Conservation (phyloP, 2,888 invertebrate genomes). For the Ptychoptera contaminata region DNA sequence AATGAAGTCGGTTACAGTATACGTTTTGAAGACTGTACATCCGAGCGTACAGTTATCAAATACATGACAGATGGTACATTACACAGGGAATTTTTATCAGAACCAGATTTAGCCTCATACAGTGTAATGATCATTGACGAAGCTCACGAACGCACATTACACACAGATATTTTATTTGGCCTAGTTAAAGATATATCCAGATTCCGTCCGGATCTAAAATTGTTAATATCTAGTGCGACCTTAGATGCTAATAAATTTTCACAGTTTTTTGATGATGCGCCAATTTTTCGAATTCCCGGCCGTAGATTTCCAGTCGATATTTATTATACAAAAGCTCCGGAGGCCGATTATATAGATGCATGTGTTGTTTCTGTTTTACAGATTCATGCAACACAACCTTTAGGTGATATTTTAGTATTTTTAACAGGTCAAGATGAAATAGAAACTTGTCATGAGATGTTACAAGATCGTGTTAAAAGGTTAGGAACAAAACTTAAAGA, state of each 20-base stretch:
- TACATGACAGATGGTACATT: constrained; percentile 99
- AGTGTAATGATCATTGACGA: constrained; percentile 99
- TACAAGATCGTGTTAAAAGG: constrained; percentile 79
- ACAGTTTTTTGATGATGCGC: constrained; percentile 95
- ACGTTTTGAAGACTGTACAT: constrained; percentile 97
- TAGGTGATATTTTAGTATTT: constrained; percentile 93
- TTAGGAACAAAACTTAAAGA: constrained; percentile 89
- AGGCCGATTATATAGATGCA: constrained; percentile 97
- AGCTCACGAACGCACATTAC: constrained; percentile 95
- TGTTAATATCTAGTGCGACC: constrained; percentile 95
- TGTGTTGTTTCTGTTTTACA: constrained; percentile 94
- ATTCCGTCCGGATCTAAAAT: constrained; percentile 83
- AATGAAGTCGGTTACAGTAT: constrained; percentile 84
- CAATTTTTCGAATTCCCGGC: constrained; percentile 96
- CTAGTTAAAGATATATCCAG: constrained; percentile 90
- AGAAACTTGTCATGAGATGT: constrained; percentile 75
- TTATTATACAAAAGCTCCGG: constrained; percentile 97
- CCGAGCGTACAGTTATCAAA: constrained; percentile 89
- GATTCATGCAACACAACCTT: constrained; percentile 93
- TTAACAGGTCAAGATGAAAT: constrained; percentile 89
- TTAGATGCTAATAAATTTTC: constrained; percentile 97
- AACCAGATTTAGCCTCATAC: constrained; percentile 90
- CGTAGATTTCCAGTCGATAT: constrained; percentile 90
- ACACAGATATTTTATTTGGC: constrained; percentile 96
- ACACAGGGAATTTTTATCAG: constrained; percentile 90